These are phyloP conservation scores for Cotesia congregata DNA, from an alignment of 2,888 invertebrate genomes.

Conservation along the genomic window DNA sequence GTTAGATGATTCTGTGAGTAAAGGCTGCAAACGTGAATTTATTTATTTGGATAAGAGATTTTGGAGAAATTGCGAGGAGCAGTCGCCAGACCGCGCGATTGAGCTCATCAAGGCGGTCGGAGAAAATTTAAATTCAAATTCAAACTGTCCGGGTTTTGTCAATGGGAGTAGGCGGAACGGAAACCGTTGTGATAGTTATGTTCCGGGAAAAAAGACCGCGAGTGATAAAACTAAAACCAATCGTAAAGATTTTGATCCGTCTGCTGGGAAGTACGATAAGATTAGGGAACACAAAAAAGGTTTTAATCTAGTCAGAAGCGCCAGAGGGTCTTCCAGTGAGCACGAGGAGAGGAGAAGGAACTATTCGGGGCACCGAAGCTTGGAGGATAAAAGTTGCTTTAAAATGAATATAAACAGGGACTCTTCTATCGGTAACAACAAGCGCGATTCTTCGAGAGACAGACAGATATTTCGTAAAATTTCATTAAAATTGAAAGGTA, in stretches of 20 bases:
- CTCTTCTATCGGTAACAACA: conserved; percentile 37
- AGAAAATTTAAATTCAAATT: conserved; percentile 30
- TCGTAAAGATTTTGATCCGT: conserved; percentile 58
- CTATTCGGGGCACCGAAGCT: conserved; percentile 38
- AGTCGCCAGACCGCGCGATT: conserved; percentile 24
- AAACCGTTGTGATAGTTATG: conserved; percentile 50
- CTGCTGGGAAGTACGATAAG: conserved; percentile 59
- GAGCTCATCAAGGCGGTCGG: conserved; percentile 12
- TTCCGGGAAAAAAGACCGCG: conserved; percentile 51
- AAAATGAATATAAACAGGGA: conserved; percentile 24
- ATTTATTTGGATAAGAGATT: conserved; percentile 34
- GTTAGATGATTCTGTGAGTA: not conserved
- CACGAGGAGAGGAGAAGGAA: conserved; percentile 41
- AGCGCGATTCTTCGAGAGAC: conserved; percentile 48
- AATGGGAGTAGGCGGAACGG: conserved; percentile 35
- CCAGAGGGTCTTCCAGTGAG: conserved; percentile 53
- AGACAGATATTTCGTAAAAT: conserved; percentile 37
- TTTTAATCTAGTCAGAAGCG: conserved; percentile 49
- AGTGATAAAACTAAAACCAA: conserved; percentile 51
- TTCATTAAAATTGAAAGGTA: conserved; percentile 42
- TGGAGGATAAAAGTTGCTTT: conserved; percentile 31
- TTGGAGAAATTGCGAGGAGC: conserved; percentile 24
- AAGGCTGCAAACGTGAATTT: conserved; percentile 23
- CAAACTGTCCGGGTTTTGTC: conserved; percentile 17
- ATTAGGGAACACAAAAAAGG: conserved; percentile 51